Conservation (phyloP, 2,888 invertebrate species). For the Drosophila phalerata region DNA sequence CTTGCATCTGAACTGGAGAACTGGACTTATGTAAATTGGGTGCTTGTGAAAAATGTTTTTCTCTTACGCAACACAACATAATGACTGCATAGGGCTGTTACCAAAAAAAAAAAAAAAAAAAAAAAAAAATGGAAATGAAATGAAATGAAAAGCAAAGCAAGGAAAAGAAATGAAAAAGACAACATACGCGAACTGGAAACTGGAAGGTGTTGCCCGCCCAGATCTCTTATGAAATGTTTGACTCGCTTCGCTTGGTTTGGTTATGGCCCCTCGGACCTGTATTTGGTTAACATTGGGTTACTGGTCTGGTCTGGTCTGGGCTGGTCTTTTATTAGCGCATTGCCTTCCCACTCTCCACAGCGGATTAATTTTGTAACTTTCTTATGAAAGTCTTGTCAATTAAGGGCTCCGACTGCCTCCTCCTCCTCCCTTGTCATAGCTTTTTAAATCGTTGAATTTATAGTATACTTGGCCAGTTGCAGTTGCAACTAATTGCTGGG, state of each 20-base stretch:
- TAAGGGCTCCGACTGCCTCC: constrained; percentile 53
- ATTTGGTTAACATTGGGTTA: constrained; percentile 13
- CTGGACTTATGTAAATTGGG: constrained; percentile 50
- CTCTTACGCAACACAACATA: constrained; percentile 42
- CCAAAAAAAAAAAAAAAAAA: not conserved
- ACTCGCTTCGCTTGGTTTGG: constrained; percentile 44
- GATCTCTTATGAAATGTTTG: constrained; percentile 55
- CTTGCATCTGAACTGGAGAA: constrained; percentile 39
- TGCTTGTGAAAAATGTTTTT: constrained; percentile 42
- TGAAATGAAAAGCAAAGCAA: constrained; percentile 21
- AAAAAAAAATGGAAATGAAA: constrained; percentile 1
- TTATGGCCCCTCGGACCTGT: not conserved
- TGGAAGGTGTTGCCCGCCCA: constrained; percentile 30
- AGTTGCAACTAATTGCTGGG: constrained; percentile 19
- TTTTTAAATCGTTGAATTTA: constrained; percentile 23
- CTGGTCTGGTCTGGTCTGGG: constrained; percentile 14
- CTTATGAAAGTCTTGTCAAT: constrained; percentile 73
- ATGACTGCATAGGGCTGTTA: constrained; percentile 18
- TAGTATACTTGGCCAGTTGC: constrained; percentile 1
- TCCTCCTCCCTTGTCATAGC: not conserved
- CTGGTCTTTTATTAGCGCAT: constrained; percentile 40
- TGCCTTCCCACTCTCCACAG: constrained; percentile 15
- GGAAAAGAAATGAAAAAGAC: constrained; percentile 6
- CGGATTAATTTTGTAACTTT: constrained; percentile 71
- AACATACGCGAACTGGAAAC: constrained; percentile 24